Base-by-base conservation (phyloP, 2,888 invertebrate species). In the Candidula unifasciata region DNA sequence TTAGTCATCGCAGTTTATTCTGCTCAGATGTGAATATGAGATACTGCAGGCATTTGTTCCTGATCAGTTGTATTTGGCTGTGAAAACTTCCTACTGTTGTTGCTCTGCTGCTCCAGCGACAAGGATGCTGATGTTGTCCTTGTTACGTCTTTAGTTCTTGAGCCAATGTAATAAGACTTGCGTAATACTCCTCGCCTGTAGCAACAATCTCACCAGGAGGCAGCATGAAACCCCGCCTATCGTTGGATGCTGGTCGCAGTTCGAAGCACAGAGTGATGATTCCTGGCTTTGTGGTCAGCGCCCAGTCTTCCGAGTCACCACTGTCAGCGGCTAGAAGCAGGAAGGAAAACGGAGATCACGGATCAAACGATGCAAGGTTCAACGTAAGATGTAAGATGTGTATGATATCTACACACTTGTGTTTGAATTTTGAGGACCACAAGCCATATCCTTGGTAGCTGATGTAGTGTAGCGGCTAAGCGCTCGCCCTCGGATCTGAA, bases 291-390 rank as follows among this genome's bases (percentile, higher is more conserved):
- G 80, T 76, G 35, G 81, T 66, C 71, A 87, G 80, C n/a, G 87
- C 89, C 89, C 89, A 89, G 69, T 89, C 88, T 66, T 88, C 85
- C 1, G 87, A 81, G 3, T 87, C 87, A 24, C 89, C 89, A 27
- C 87, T 85, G 21, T 87, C 87, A 6, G 87, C 85, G n/a, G 88
- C 89, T 89, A 74, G 73, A 83, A 24, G 52, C 27, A 44, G 54
- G 74, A 74, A 74, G 30, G 54, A 21, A 74, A 54, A 21, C 21
- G 54, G 16, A 54, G 74, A 21, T 74, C 16, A 54, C 52, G 30
- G 52, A 21, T 44, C 37, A 71, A 44, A 52, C n/a, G 74, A 13
- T 44, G 44, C 13, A 44, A 0, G 44, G 2, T 13, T 44, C 44
- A 44, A 44, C 13, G 6, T 44, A 44, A 10, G 13, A 44, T 44